A percentile compares a stretch with the other conserved stretches of the same genome.
Evolutionary conservation across 2,888 invertebrate species (phyloP).

Genomic region (Diarsia brunnea): DNA sequence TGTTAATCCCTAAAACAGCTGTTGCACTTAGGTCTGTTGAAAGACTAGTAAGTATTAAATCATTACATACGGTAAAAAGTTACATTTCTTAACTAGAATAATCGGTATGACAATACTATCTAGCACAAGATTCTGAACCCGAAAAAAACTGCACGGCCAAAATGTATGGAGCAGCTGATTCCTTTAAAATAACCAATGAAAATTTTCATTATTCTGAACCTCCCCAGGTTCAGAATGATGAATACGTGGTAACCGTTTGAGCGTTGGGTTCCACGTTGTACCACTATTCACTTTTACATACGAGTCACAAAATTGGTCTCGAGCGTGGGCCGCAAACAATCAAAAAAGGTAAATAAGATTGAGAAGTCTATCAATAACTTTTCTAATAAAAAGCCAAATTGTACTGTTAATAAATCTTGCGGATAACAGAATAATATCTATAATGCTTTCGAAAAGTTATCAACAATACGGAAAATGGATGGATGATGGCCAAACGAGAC

Average conservation of each 20-base stretch:
- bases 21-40: background rate
- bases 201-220: no score
- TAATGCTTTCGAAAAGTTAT: constrained; percentile 24
- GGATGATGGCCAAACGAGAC: constrained; percentile 30
- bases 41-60: background rate
- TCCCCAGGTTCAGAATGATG: no score
- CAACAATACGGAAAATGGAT: constrained; percentile 25
- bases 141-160: no score
- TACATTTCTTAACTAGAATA: background rate
- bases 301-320: constrained; percentile 38
- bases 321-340: constrained; percentile 58
- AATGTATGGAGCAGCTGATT: no score
- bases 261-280: background rate
- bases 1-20: background rate
- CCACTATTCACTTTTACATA: constrained; percentile 32
- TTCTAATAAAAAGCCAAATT: constrained; percentile 38
- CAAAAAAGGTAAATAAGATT: constrained; percentile 56
- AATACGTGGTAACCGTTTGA: no score
- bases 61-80: background rate
- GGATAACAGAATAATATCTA: constrained; percentile 48
- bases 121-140: no score
- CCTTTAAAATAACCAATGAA: no score
- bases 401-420: constrained; percentile 50
- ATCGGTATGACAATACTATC: background rate
- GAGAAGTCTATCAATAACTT: constrained; percentile 56